Evolutionary conservation across 1,140 invertebrate species (phyloP).

Genomic region (Melipona quadrifasciata): DNA sequence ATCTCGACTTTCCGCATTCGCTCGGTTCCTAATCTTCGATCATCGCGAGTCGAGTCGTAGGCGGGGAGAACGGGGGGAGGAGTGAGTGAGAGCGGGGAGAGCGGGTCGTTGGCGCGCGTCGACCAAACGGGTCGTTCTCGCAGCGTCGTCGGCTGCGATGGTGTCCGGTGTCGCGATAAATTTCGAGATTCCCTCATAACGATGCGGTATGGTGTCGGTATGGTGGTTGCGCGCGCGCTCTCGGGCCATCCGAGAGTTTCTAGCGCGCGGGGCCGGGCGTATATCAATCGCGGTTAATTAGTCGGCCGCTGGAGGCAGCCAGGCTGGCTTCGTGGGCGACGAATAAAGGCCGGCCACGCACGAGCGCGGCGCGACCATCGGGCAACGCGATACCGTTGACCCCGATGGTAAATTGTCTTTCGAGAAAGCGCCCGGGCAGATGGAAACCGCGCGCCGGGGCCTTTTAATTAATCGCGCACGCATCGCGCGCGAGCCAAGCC

Average conservation of each 20-base stretch:
- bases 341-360: conserved; percentile 54
- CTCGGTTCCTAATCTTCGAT: neutral
- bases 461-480: conserved; percentile 51
- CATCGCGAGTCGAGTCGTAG: no score
- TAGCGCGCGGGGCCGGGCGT: conserved; percentile 26
- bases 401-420: conserved; percentile 61
- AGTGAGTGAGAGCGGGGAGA: neutral
- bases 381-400: conserved; percentile 59
- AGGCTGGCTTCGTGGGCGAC: conserved; percentile 50
- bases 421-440: conserved; percentile 45
- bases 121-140: neutral
- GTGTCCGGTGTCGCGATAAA: conserved; percentile 36
- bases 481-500: neutral
- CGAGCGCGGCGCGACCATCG: conserved; percentile 39
- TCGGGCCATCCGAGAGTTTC: conserved; percentile 36
- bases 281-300: conserved; percentile 68
- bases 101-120: neutral
- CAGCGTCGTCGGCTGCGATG: neutral
- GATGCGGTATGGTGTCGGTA: neutral
- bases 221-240: neutral
- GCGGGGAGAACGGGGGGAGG: no score
- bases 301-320: conserved; percentile 48
- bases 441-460: conserved; percentile 16
- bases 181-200: conserved; percentile 41
- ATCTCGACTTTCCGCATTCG: neutral